Conservation (phyloP, 1,140 invertebrate species). For the Ostrea denselamellosa region DNA sequence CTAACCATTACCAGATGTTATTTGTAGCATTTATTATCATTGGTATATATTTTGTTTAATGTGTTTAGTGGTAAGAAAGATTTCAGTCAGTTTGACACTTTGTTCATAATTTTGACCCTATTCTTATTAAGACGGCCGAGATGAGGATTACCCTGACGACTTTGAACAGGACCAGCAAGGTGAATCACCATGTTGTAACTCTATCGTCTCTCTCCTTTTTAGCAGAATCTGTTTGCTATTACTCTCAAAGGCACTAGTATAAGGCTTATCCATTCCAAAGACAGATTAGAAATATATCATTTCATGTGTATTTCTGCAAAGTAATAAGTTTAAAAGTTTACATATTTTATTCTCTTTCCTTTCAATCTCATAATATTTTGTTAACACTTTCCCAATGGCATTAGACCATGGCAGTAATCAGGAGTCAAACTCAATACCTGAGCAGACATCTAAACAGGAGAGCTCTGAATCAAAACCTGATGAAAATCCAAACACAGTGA, state of each 20-base stretch:
- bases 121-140: conserved; percentile 10
- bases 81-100: no score
- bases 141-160: conserved; percentile 8
- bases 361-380: neutral
- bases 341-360: neutral
- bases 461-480: conserved; percentile 7
- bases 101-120: neutral
- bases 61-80: no score
- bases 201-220: neutral
- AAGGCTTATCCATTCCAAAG: neutral
- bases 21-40: no score
- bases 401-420: neutral
- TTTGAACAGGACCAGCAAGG: conserved; percentile 38
- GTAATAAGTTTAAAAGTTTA: neutral
- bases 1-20: no score
- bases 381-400: neutral
- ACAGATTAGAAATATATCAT: neutral
- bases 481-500: neutral
- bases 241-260: neutral
- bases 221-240: neutral
- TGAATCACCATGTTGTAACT: conserved; percentile 3
- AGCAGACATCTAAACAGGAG: neutral
- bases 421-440: neutral
- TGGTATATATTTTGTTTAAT: no score
- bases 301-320: neutral